Evolutionary conservation across 2,797 vertebrate genomes (phyloP), one percentile per base, ranked within the genome.

Genomic region (Rhinatrema bivittatum): DNA sequence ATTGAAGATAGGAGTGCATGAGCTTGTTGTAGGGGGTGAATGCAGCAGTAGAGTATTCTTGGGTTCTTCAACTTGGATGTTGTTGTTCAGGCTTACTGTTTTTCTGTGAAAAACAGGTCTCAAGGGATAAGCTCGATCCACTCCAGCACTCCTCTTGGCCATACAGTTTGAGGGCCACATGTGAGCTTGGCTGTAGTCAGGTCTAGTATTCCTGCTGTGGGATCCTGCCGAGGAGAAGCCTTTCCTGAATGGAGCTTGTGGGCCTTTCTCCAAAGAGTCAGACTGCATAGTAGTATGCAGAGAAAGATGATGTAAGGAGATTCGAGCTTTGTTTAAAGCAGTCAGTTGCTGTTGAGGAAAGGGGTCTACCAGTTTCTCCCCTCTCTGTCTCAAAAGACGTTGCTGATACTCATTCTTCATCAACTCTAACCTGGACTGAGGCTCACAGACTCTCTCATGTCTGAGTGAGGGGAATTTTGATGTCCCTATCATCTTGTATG

Each of bases 21-120:
- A 7, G 7, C 10, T 20, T 4, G 13, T 7, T 42, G 9, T 29
- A 21, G 48, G 29, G 19, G 60, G 48, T 20, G 54, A 27, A 29
- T 60, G 46, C 29, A 53, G 24, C 19, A 15, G 12, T 1, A 34
- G 32, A 25, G 29, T 18, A 12, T 29, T 32, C 29, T 16, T 25
- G 29, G 16, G 56, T 33, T 49, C 25, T 29, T 36, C 36, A 16
- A 28, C 23, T 20, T 45, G 39, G 16, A 24, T 39, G 5, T 41
- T 36, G 5, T 41, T 36, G 16, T 23, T 36, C 25, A 44, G 22
- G 15, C 50, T 59, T 21, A 27, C 18, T 8, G 4, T 35, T 36
- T 74, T 77, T 44, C 49, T 76, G 49, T 82, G 74, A 48, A 51
- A 55, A 39, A 92, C 64, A 5, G 88, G 84, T 59, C 91, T 89